These are phyloP conservation scores for Autographa pulchrina DNA, from an alignment of 2,888 invertebrate genomes.

Conservation along the genomic window DNA sequence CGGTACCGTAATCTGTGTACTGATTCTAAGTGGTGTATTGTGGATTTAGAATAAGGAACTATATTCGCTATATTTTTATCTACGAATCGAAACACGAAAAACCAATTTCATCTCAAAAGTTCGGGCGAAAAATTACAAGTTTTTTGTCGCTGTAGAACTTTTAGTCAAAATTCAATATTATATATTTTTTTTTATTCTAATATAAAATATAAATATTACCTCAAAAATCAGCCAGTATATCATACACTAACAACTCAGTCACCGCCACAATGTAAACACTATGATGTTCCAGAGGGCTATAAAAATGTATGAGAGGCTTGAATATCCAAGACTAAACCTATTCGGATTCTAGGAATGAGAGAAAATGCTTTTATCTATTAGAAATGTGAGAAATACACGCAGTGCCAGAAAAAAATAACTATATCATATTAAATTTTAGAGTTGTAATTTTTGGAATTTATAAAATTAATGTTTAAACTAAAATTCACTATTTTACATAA, in stretches of 20 bases:
- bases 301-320: slow-evolving; percentile 30
- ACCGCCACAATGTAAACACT: slow-evolving; percentile 23
- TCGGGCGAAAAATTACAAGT: too few relatives aligned
- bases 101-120: too few relatives aligned
- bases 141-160: too few relatives aligned
- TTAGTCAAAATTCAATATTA: too few relatives aligned
- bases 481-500: too few relatives aligned
- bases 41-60: slow-evolving; percentile 7
- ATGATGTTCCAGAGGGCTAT: slow-evolving; percentile 11
- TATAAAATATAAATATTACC: not conserved
- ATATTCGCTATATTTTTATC: not conserved
- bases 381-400: not conserved
- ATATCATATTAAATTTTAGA: not conserved
- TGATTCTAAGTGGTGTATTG: slow-evolving; percentile 25
- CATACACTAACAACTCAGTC: not conserved
- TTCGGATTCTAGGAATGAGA: not conserved
- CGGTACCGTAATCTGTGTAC: slow-evolving; percentile 38
- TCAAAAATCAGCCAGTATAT: not conserved
- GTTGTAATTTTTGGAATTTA: too few relatives aligned
- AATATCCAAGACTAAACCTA: not conserved
- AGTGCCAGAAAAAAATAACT: not conserved
- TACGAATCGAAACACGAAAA: too few relatives aligned
- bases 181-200: not conserved
- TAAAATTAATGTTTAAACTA: too few relatives aligned
- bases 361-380: not conserved